Conservation (phyloP, 2,797 vertebrate species). For the Pempheris klunzingeri region DNA sequence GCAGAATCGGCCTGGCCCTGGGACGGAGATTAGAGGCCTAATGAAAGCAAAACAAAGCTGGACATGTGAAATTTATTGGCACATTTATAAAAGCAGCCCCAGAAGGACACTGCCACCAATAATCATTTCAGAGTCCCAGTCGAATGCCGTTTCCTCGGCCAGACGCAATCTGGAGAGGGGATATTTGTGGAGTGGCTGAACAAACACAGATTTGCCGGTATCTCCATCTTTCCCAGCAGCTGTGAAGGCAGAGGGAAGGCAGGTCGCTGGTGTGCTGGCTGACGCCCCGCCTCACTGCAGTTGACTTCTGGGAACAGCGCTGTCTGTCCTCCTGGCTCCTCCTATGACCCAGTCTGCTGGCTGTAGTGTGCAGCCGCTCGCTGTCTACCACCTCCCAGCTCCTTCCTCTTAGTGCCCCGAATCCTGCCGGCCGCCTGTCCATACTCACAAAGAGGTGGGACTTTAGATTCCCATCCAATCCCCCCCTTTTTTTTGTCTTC, state of each 20-base stretch:
- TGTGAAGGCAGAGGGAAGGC: slow-evolving; percentile 77
- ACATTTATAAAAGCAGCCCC: slow-evolving; percentile 85
- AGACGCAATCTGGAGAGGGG: slow-evolving; percentile 84
- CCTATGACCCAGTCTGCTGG: slow-evolving; percentile 66
- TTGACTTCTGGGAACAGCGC: slow-evolving; percentile 81
- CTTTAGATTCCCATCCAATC: slow-evolving; percentile 7
- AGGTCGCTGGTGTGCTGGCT: slow-evolving; percentile 67
- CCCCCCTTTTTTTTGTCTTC: background rate
- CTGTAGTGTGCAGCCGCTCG: slow-evolving; percentile 43
- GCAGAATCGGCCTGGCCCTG: slow-evolving; percentile 81
- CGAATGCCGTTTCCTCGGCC: slow-evolving; percentile 85
- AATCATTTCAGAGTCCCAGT: slow-evolving; percentile 86
- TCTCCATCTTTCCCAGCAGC: slow-evolving; percentile 89
- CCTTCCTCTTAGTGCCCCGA: slow-evolving; percentile 27
- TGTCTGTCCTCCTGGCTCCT: slow-evolving; percentile 78
- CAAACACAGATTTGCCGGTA: slow-evolving; percentile 91
- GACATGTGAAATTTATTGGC: slow-evolving; percentile 91
- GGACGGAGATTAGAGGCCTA: slow-evolving; percentile 87
- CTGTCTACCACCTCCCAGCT: slow-evolving; percentile 50
- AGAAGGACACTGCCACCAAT: slow-evolving; percentile 87
- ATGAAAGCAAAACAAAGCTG: slow-evolving; percentile 91
- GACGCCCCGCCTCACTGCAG: slow-evolving; percentile 72
- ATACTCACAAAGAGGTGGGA: slow-evolving; percentile 48
- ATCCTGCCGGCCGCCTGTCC: slow-evolving; percentile 29
- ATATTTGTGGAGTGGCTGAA: slow-evolving; percentile 91